These are phyloP conservation scores for Cynopterus sphinx DNA, from an alignment of 2,797 vertebrate species.

Conservation along the genomic window DNA sequence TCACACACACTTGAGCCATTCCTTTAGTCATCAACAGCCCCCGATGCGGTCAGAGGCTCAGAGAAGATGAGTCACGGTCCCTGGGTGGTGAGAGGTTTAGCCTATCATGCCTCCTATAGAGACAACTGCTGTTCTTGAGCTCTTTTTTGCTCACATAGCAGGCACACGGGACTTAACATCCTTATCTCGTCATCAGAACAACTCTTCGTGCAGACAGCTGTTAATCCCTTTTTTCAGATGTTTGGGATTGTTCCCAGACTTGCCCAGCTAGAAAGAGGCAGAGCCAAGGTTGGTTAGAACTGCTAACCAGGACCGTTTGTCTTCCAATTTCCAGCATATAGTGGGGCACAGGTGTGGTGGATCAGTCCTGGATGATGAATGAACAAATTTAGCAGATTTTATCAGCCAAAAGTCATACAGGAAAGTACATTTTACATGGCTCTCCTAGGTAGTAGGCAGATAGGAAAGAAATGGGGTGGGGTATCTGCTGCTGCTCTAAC, in stretches of 20 bases:
- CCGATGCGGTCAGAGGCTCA: background rate
- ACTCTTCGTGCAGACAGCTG: background rate
- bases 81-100: background rate
- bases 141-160: background rate
- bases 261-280: background rate
- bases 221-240: background rate
- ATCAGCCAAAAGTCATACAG: background rate
- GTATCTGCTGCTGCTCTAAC: background rate
- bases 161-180: background rate
- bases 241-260: background rate
- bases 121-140: background rate
- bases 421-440: background rate
- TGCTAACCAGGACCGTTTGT: background rate
- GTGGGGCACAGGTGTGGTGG: background rate
- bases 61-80: background rate
- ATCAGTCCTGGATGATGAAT: background rate
- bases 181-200: background rate
- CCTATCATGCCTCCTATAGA: background rate
- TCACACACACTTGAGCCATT: background rate
- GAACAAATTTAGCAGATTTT: background rate
- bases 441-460: background rate
- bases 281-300: background rate
- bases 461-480: background rate
- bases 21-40: background rate
- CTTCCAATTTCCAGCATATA: background rate